Evolutionary conservation across 2,113 vertebrate species (phyloP), one percentile per base, ranked within the genome.

Genomic region (Cephalopholis sonnerati): DNA sequence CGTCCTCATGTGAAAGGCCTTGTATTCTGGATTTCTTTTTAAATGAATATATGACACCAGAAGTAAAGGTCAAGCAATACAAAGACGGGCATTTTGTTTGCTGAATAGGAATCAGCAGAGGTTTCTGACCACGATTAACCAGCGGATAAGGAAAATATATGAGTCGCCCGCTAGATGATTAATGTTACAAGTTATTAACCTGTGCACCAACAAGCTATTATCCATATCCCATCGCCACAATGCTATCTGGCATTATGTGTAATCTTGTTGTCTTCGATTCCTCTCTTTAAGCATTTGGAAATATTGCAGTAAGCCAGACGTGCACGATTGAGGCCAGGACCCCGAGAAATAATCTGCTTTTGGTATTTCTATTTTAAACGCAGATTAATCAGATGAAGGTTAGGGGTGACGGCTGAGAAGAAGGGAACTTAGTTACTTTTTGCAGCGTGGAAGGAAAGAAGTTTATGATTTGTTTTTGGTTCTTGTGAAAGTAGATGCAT

Each of bases 301-400:
- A 82, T 64, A 44, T 12, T 41, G 44, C 69, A 62, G 62, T 51
- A 68, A 80, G 24, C 20, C 84, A 91, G 77, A 22, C 46, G 57
- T 78, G 58, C 71, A 82, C 51, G 74, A 91, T 88, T 87, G 63
- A 64, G 87, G 78, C 86, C 84, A 82, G 20, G 70, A 81, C 61
- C 81, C 73, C n/a, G 1, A 54, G 50, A 85, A 85, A 87, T 90
- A 90, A 93, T 92, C 92, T 88, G 74, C 86, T 85, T 89, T 91
- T 79, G 71, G 81, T 65, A 84, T 90, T 89, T 87, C 81, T 90
- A 78, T 83, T 84, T 80, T 63, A 89, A 90, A 89, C 11, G 5
- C 75, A 81, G 85, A 88, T 92, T 89, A 89, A 93, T 94, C 89
- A 91, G 73, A 69, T 24, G 50, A 71, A 87, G 83, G 75, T 90